phyloP scores from a whole-genome alignment of 2,888 invertebrate species.

The Eristalis intricaria region DNA sequence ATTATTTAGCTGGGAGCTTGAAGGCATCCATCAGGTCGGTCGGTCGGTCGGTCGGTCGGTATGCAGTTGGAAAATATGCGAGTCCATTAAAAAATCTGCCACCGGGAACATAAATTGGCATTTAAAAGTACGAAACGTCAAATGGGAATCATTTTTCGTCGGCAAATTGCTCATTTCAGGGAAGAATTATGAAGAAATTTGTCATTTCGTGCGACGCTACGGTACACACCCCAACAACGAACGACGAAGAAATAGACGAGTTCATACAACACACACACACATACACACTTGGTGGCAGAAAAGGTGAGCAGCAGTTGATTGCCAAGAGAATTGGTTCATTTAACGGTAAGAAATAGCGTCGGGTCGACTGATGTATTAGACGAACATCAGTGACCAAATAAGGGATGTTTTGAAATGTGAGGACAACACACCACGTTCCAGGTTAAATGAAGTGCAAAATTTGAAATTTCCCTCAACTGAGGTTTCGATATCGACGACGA shows the following conservation, averaged over 20 bases:
- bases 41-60: constrained; percentile 16
- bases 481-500: not conserved
- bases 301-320: constrained; percentile 7
- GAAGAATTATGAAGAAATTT: constrained; percentile 72
- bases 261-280: not conserved
- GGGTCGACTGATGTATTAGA: constrained; percentile 42
- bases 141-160: constrained; percentile 72
- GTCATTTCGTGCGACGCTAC: constrained; percentile 46
- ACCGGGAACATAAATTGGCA: constrained; percentile 70
- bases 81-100: constrained; percentile 70
- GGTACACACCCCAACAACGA: not conserved
- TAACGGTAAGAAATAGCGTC: constrained; percentile 46
- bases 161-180: constrained; percentile 70
- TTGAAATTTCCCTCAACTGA: constrained; percentile 7
- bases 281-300: constrained; percentile 5
- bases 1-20: constrained; percentile 45
- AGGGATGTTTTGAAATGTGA: constrained; percentile 55
- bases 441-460: constrained; percentile 54
- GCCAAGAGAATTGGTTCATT: constrained; percentile 55
- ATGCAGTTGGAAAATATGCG: constrained; percentile 55
- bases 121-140: constrained; percentile 71
- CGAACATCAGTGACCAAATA: constrained; percentile 44
- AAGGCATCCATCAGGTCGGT: too few species aligned
- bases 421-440: constrained; percentile 7
- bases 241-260: not conserved